phyloP scores from a whole-genome alignment of 2,113 vertebrate species.

The Ageneiosus marmoratus region DNA sequence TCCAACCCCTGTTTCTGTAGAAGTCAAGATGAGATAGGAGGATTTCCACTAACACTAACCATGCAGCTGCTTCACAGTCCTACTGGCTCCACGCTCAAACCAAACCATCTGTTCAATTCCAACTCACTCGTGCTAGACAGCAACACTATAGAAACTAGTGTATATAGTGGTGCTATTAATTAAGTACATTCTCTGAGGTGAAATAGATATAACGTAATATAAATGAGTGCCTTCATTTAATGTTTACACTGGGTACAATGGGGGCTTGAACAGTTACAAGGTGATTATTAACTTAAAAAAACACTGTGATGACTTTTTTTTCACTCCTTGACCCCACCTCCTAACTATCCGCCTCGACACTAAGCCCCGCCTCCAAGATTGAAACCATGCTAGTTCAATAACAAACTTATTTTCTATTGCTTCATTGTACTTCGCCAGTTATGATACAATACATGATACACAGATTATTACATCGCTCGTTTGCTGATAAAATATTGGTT shows the following conservation, averaged over 20 bases:
- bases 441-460: not conserved
- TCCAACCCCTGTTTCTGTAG: slow-evolving; percentile 10
- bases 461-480: too few relatives aligned
- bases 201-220: not conserved
- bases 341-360: not conserved
- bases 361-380: not conserved
- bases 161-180: not conserved
- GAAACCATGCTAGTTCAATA: not conserved
- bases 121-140: not conserved
- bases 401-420: not conserved
- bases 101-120: not conserved
- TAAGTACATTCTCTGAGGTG: not conserved
- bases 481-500: too few relatives aligned
- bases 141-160: not conserved
- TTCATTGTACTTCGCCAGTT: not conserved
- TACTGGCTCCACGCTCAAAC: not conserved
- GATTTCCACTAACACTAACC: slow-evolving; percentile 5
- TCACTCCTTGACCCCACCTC: not conserved
- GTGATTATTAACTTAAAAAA: not conserved
- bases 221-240: not conserved
- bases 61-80: not conserved
- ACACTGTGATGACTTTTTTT: not conserved
- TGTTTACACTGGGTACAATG: not conserved
- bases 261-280: not conserved
- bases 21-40: not conserved